These are phyloP conservation scores for Magallana angulata DNA, from an alignment of 1,140 invertebrate species.

Conservation along the genomic window DNA sequence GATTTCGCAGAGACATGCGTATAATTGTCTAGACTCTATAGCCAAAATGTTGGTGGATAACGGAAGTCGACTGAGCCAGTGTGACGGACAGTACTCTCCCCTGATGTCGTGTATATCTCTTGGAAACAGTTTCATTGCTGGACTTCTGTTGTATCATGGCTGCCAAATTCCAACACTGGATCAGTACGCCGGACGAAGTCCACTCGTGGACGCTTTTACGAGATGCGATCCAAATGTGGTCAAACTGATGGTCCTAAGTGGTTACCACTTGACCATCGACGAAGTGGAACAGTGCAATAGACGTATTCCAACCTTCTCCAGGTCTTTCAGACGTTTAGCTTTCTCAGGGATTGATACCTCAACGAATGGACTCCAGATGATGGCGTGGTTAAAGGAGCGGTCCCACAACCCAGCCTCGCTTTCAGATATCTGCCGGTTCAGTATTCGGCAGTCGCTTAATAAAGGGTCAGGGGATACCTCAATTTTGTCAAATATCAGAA, in stretches of 20 bases:
- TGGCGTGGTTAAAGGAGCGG: slow-evolving; percentile 66
- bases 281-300: slow-evolving; percentile 72
- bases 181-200: slow-evolving; percentile 62
- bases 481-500: slow-evolving; percentile 64
- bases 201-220: slow-evolving; percentile 74
- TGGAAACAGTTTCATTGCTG: slow-evolving; percentile 71
- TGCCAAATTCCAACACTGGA: slow-evolving; percentile 61
- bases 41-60: slow-evolving; percentile 68
- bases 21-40: slow-evolving; percentile 66
- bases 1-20: slow-evolving; percentile 70
- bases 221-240: slow-evolving; percentile 71
- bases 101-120: slow-evolving; percentile 70
- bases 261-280: slow-evolving; percentile 69
- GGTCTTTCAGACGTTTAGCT: slow-evolving; percentile 67
- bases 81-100: slow-evolving; percentile 74
- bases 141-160: slow-evolving; percentile 71
- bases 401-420: slow-evolving; percentile 60
- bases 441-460: slow-evolving; percentile 67
- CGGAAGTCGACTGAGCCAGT: slow-evolving; percentile 69
- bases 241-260: slow-evolving; percentile 69
- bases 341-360: slow-evolving; percentile 62
- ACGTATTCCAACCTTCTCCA: slow-evolving; percentile 72
- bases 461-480: slow-evolving; percentile 64
- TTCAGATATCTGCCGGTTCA: slow-evolving; percentile 65
- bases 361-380: slow-evolving; percentile 62